phyloP scores from a whole-genome alignment of 1,140 invertebrate species.

The Drosophila ohnishii region DNA sequence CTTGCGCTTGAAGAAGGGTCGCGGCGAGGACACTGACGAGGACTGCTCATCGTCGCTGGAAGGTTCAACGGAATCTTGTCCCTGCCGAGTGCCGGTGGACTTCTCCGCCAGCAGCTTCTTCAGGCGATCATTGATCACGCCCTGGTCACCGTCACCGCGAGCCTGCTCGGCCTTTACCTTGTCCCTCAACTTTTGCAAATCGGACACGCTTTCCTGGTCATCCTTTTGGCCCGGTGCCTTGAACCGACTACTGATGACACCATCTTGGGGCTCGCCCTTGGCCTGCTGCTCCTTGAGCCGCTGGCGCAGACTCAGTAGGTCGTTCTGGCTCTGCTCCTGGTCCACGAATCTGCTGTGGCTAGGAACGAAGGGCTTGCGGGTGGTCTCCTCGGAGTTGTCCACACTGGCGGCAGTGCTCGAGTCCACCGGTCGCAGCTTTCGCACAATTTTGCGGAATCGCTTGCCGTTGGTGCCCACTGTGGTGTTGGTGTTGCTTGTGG shows the following conservation, averaged over 20 bases:
- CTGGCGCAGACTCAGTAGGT: conserved; percentile 53
- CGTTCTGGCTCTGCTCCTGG: conserved; percentile 6
- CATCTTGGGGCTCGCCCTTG: conserved; percentile 35
- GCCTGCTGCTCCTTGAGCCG: conserved; percentile 60
- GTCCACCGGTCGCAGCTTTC: conserved; percentile 60
- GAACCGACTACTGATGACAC: conserved; percentile 43
- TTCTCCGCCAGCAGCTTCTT: conserved; percentile 63
- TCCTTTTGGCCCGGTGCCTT: conserved; percentile 16
- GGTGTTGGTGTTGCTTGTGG: conserved; percentile 31
- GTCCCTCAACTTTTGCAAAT: conserved; percentile 61
- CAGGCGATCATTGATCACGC: conserved; percentile 60
- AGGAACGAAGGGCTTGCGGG: conserved; percentile 59
- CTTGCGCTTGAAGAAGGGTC: conserved; percentile 70
- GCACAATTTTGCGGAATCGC: conserved; percentile 78
- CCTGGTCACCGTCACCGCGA: conserved; percentile 53
- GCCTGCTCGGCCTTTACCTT: conserved; percentile 68
- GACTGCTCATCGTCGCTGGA: conserved; percentile 2
- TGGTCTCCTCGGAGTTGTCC: conserved; percentile 36
- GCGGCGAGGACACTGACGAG: conserved; percentile 12
- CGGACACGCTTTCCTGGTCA: conserved; percentile 35
- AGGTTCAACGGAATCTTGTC: neutral
- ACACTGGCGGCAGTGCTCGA: conserved; percentile 8
- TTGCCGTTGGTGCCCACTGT: conserved; percentile 43
- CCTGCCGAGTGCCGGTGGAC: neutral
- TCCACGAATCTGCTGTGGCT: conserved; percentile 42